Conservation (phyloP, 2,113 vertebrate species). For the Hoplias malabaricus region DNA sequence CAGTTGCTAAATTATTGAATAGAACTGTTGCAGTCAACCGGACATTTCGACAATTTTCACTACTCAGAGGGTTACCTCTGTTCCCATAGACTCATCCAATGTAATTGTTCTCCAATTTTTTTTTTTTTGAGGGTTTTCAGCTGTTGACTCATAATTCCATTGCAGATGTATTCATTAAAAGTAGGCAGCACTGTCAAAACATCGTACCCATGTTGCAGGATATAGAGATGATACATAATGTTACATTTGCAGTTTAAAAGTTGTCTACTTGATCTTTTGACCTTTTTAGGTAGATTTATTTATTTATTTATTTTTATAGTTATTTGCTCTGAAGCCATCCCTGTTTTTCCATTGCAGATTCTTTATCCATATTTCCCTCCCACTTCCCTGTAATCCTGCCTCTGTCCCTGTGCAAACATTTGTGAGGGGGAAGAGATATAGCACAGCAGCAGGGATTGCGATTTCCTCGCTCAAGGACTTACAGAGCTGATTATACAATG, state of each 20-base stretch:
- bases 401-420: background rate
- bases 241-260: too few relatives aligned
- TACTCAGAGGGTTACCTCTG: background rate
- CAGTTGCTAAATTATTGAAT: background rate
- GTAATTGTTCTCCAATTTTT: background rate
- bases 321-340: background rate
- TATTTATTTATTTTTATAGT: background rate
- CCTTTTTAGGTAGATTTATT: background rate
- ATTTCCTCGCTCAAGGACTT: constrained; percentile 30
- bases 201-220: too few relatives aligned
- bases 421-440: constrained; percentile 18
- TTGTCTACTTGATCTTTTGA: too few relatives aligned
- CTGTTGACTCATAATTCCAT: background rate
- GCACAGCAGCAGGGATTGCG: constrained; percentile 38
- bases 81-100: background rate
- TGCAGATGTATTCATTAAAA: too few relatives aligned
- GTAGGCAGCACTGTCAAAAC: too few relatives aligned
- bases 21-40: background rate
- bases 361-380: background rate
- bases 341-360: background rate
- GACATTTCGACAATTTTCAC: too few relatives aligned
- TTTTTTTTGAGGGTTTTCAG: background rate
- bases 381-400: constrained; percentile 12
- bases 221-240: too few relatives aligned
- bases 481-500: constrained; percentile 33